These are phyloP conservation scores for Holacanthella duospinosa DNA, from an alignment of 2,888 invertebrate species.

Conservation along the genomic window DNA sequence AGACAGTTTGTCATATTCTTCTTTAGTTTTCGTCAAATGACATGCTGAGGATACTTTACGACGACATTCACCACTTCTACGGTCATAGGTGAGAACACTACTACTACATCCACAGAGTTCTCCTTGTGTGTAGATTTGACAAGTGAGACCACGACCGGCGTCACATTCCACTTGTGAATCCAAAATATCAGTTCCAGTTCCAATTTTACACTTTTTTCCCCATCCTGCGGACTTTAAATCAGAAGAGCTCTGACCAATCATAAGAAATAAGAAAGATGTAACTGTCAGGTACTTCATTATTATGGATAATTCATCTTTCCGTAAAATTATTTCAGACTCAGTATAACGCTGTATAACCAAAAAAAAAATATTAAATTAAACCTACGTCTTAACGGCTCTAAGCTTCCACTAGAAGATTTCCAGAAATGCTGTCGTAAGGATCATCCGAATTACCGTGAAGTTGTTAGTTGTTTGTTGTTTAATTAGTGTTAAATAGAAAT, in stretches of 20 bases:
- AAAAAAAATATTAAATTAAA: too few species aligned
- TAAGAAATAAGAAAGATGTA: not conserved
- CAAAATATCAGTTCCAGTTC: not conserved
- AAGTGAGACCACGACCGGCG: slow-evolving; percentile 6
- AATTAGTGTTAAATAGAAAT: too few species aligned
- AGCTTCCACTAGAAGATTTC: too few species aligned
- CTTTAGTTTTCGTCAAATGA: not conserved
- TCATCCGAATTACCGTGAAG: too few species aligned
- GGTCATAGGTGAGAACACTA: slow-evolving; percentile 9
- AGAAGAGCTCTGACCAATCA: not conserved
- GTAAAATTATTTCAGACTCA: too few species aligned
- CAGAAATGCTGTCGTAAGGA: too few species aligned
- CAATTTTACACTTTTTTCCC: slow-evolving; percentile 9
- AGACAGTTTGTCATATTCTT: not conserved
- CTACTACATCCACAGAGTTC: slow-evolving; percentile 12
- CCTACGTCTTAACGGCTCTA: too few species aligned
- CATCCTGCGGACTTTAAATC: slow-evolving; percentile 6
- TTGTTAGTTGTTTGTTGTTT: too few species aligned
- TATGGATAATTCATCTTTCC: too few species aligned
- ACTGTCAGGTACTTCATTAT: not conserved
- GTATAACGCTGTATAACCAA: too few species aligned
- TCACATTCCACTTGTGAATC: slow-evolving; percentile 10
- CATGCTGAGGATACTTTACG: slow-evolving; percentile 8
- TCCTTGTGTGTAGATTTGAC: slow-evolving; percentile 13
- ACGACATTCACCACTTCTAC: slow-evolving; percentile 11